These are phyloP conservation scores for Heliconius ethilla DNA, from an alignment of 2,888 invertebrate genomes.

Conservation along the genomic window DNA sequence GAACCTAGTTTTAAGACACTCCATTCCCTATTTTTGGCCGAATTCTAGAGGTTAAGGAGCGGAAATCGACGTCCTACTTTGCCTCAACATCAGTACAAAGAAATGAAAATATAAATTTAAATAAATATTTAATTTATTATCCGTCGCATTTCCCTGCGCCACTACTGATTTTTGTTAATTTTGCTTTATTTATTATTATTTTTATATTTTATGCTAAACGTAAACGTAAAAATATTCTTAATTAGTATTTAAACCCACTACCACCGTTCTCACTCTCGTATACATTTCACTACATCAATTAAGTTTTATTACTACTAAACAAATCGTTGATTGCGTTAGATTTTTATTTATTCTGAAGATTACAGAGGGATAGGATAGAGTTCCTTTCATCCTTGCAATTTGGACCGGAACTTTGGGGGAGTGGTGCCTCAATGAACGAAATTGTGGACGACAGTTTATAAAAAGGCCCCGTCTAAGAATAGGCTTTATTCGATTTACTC, in stretches of 20 bases:
- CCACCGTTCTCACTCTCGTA: no score
- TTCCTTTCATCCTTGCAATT: conserved; percentile 66
- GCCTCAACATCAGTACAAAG: not conserved
- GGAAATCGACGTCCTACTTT: not conserved
- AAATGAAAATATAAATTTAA: not conserved
- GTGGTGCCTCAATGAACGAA: conserved; percentile 59
- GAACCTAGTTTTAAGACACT: not conserved
- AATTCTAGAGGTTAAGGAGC: not conserved
- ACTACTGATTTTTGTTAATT: no score
- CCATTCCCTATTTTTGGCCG: not conserved
- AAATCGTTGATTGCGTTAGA: conserved; percentile 51
- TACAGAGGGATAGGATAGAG: conserved; percentile 51
- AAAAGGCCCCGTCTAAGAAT: conserved; percentile 63
- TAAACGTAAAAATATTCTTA: not conserved
- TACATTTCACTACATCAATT: not conserved
- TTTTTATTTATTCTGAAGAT: conserved; percentile 60
- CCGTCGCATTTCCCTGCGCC: not conserved
- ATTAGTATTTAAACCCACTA: no score
- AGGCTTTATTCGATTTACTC: conserved; percentile 67
- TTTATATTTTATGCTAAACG: not conserved
- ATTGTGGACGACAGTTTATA: conserved; percentile 63
- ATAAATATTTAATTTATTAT: no score
- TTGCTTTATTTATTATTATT: not conserved
- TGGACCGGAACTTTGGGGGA: conserved; percentile 60
- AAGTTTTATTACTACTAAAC: not conserved